These are phyloP conservation scores for Listronotus oregonensis DNA, from an alignment of 1,140 invertebrate genomes.

Conservation along the genomic window DNA sequence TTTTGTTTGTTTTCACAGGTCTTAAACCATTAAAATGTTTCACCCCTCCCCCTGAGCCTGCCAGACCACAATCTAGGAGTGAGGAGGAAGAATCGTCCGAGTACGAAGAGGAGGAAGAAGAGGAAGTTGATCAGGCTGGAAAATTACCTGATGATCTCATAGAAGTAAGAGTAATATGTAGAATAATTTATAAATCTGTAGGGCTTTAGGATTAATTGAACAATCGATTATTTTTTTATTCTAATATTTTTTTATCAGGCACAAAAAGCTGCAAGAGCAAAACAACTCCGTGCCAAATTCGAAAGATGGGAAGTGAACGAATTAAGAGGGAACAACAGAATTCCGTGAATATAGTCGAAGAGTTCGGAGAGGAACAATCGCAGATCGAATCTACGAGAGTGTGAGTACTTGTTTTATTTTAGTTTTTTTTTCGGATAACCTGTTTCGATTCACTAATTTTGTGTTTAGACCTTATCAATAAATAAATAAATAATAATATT, in stretches of 20 bases:
- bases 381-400: conserved; percentile 72
- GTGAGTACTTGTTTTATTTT: conserved; percentile 53
- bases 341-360: conserved; percentile 55
- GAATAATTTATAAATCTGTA: too few relatives aligned
- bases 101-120: conserved; percentile 66
- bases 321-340: conserved; percentile 57
- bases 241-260: conserved; percentile 64
- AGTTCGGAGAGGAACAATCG: conserved; percentile 61
- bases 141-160: conserved; percentile 47
- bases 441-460: too few relatives aligned
- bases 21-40: conserved; percentile 76
- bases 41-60: conserved; percentile 73
- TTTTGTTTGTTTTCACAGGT: conserved; percentile 51
- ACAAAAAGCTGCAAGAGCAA: conserved; percentile 81
- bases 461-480: too few relatives aligned
- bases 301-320: conserved; percentile 86
- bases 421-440: too few relatives aligned
- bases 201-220: too few relatives aligned
- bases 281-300: conserved; percentile 86
- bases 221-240: too few relatives aligned
- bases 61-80: conserved; percentile 60
- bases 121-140: conserved; percentile 59
- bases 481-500: too few relatives aligned
- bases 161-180: conserved; percentile 29
- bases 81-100: conserved; percentile 55